Base-by-base conservation (phyloP, 1,140 invertebrate genomes). In the Arctopsyche grandis region DNA sequence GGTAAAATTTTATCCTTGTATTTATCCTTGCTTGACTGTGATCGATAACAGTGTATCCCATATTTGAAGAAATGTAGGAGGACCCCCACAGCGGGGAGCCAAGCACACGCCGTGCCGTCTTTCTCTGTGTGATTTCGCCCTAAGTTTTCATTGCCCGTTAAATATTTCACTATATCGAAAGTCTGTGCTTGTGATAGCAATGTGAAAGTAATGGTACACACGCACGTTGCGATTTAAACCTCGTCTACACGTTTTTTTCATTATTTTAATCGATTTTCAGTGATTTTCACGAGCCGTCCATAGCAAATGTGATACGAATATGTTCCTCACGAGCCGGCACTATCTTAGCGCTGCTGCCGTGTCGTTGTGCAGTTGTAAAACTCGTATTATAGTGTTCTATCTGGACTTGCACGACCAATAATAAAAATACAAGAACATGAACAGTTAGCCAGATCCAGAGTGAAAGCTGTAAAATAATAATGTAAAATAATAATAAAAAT, bases 281-380 rank as follows among this genome's bases (percentile, higher is more conserved):
- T 52, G 48, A 52, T 52, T 52, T 52, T 52, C 48, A 14, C 14
- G 21, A 43, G 24, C 74, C 74, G 74, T 76, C 74, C 74, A 29
- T 56, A 46, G 48, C 48, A 14, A 60, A 52, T 76, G 74, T 76
- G 74, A 76, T 76, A 76, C 14, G 74, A 76, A 76, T 29, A 76
- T 76, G 74, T 76, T 76, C 74, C 74, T 76, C 74, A 56, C 19
- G 19, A 44, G 26, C 46, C 9, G 48, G 12, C 10, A 52, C 16
- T 52, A 16, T 52, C 10, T 14, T 14, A 14, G 1, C 16, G 48
- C 10, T 52, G 22, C 63, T 22, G 38, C 69, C 38, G 14, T 29
- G 38, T 22, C 21, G 38, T 52, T 52, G 48, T 52, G 48, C 48
- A 52, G 48, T 52, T 52, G 16, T 52, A 52, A 24, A 26, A 56